Evolutionary conservation across 2,113 vertebrate genomes (phyloP), one percentile per base, ranked within the genome.

Genomic region (Chionis minor): DNA sequence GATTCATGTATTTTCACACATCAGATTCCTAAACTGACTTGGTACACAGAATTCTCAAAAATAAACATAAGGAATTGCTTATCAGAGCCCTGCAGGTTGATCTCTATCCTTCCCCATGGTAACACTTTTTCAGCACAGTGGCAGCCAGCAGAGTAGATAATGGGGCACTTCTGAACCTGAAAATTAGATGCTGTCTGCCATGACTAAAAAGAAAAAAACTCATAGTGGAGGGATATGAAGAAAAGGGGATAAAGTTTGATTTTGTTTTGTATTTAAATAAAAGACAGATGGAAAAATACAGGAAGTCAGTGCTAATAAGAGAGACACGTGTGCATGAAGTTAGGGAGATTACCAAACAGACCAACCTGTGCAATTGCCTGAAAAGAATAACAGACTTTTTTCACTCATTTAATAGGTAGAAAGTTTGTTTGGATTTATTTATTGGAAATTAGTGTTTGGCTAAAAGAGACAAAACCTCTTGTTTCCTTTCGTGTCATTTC

Each of bases 101-200:
- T 95, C 77, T 91, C 83, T 90, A 86, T 89, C 80, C 73, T 95
- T 97, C 63, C 96, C 92, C 88, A 74, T 88, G 72, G 88, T 88
- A 96, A 94, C 65, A 91, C 54, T 93, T 96, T 90, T 96, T 81
- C 90, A 90, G 79, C 63, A 67, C 47, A 56, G 86, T 81, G 88
- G 72, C 90, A 95, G 90, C 38, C 86, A 95, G 67, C 82, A 92
- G 92, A 77, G 79, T 93, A 92, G 94, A 95, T 95, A 95, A 97
- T 86, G 86, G 95, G 44, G 59, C 73, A 81, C 69, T 93, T 94
- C 75, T 92, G 88, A 96, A 95, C 90, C 96, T 96, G 94, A 95
- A 96, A 96, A 95, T 96, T 88, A 96, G 75, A 86, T 88, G 67
- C 69, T 94, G 52, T 78, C 83, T 94, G 72, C 88, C 86, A 86